Evolutionary conservation across 2,888 invertebrate genomes (phyloP), one percentile per base, ranked within the genome.

Genomic region (Formica aserva): DNA sequence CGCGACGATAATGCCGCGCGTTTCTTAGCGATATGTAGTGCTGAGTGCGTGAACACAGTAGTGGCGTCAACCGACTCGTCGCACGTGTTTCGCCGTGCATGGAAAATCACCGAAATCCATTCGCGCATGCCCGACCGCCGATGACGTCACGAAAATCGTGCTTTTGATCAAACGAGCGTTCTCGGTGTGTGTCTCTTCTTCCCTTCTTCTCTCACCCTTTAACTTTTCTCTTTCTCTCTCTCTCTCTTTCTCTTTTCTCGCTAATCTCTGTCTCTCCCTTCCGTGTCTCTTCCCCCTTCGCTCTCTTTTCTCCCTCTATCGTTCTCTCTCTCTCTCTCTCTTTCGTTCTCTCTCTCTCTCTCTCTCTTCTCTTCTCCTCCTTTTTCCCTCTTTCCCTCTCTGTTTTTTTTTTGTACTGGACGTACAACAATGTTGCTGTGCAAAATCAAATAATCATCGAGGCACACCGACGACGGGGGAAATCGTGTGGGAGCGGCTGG

Each of bases 81-180:
- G 91, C 92, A 92, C 92, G 92, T 92, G 92, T 89, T 91, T 91
- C 89, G 86, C 87, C 88, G 90, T 92, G 93, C 91, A 93, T 94
- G 94, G 94, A 94, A 94, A 94, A 94, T 94, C 94, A 94, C 94
- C 93, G 93, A 94, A 94, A 93, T 93, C 91, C 86, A 86, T 89
- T 89, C 94, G 94, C 94, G 94, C 94, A 94, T 94, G 94, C 91
- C 91, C 93, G 87, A 91, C 91, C 82, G 90, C 92, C 92, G 92
- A 92, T 94, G 94, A 94, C 94, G 94, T 94, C 94, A 94, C 93
- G 93, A 93, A 93, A 93, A 92, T 94, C 92, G 94, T 94, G 93
- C 92, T 94, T 92, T 93, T 93, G 93, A 94, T 93, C 92, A 93
- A 92, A 91, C 91, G 89, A 80, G 13, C 84, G 74, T 78, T 82